Evolutionary conservation across 35 echinoderm and acorn worm genomes (phyloP), one percentile per base, ranked within the genome.

Genomic region (Patiria miniata): DNA sequence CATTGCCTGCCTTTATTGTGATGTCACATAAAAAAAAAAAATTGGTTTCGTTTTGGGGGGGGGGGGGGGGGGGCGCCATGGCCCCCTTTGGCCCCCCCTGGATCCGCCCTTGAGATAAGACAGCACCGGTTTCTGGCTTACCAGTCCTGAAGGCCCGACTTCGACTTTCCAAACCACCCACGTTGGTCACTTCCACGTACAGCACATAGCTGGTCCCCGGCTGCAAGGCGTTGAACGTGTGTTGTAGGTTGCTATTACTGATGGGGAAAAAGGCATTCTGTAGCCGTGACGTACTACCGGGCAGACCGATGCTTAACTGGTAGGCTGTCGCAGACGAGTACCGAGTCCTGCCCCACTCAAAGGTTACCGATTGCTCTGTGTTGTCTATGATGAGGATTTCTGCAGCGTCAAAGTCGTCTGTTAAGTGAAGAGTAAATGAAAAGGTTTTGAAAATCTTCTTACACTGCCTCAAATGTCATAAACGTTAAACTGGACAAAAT

Each of bases 361-460:
- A 73, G 19, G 29, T 73, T 73, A 73, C 65, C 1, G 65, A 73
- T 14, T 26, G 23, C n/a, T 54, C 81, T 39, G 15, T 39, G 1
- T 73, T 42, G 8, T 2, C 28, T 2, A 47, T 79, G 1, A 89
- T 38, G 9, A 89, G 47, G 14, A 89, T 68, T 60, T 89, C 52
- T 28, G 87, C 87, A 68, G 87, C 52, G 7, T 59, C 19, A n/a
- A 42, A 82, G 33, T 82, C 34, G n/a, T 37, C 87, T 89, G 87
- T 38, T 51, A 36, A 17, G 15, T 0, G 44, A 51, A 68, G 12
- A 47, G 4, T 12, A 47, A 6, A 47, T 4, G 42, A 47, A 47
- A n/a, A n/a, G n/a, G n/a, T n/a, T n/a, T n/a, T 47, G 4, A 47
- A 6, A 4, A 47, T 47, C 42, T n/a, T n/a, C n/a, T n/a, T n/a